Conservation (phyloP, 2,113 vertebrate species). For the Bos indicus region DNA sequence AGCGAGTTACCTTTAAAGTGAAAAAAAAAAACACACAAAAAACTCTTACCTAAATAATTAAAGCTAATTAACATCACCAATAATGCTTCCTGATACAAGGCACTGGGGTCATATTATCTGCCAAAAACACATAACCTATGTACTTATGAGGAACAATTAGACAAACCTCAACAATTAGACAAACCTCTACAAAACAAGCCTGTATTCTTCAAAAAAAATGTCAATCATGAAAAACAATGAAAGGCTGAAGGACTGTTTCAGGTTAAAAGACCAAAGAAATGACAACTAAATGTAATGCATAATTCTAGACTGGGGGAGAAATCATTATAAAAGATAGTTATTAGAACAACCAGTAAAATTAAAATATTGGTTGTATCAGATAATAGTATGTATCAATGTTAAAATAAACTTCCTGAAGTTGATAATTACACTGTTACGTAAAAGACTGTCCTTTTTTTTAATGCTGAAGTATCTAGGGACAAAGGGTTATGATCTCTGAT, state of each 20-base stretch:
- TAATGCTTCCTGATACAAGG: neutral
- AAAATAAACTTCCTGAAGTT: neutral
- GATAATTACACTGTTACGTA: neutral
- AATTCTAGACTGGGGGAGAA: neutral
- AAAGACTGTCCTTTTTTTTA: neutral
- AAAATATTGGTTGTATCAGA: neutral
- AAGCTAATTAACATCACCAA: constrained; percentile 27
- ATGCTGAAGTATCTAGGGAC: neutral
- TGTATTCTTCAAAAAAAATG: neutral
- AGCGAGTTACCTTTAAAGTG: neutral
- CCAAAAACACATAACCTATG: neutral
- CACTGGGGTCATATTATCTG: neutral
- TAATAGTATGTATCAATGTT: neutral
- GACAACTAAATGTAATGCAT: neutral
- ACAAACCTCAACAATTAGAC: neutral
- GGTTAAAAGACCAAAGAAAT: neutral
- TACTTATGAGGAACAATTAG: neutral
- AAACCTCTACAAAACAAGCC: neutral
- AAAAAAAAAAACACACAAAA: neutral
- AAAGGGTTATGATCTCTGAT: neutral
- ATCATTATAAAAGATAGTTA: constrained; percentile 12
- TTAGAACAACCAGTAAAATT: neutral
- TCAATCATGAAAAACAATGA: neutral
- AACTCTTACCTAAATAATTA: neutral
- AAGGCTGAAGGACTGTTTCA: neutral